phyloP scores from a whole-genome alignment of 2,888 invertebrate species.

The Synanthedon tipuliformis region DNA sequence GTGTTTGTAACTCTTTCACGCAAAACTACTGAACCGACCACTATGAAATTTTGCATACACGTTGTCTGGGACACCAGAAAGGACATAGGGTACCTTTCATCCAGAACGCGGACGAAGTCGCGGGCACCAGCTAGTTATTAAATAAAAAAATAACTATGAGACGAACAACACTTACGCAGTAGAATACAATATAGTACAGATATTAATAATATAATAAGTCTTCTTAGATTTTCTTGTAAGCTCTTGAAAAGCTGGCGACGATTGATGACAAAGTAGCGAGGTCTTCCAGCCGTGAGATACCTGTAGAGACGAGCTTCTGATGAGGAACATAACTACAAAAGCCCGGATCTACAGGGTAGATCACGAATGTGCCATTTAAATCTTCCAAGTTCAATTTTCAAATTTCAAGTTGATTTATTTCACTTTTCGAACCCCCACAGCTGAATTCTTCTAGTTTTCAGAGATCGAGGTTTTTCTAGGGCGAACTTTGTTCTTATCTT shows the following conservation, averaged over 20 bases:
- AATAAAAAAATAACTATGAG: no score
- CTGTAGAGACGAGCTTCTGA: conserved; percentile 99
- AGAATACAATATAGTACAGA: not conserved
- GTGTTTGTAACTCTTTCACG: no score
- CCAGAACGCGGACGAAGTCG: no score
- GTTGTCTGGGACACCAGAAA: no score
- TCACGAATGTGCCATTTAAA: conserved; percentile 89
- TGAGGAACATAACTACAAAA: conserved; percentile 93
- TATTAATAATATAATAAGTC: no score
- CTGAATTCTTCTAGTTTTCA: conserved; percentile 2
- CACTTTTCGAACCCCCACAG: not conserved
- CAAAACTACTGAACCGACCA: no score
- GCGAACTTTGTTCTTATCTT: conserved; percentile 4
- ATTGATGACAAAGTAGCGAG: conserved; percentile 69
- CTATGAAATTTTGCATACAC: no score
- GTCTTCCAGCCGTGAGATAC: conserved; percentile 98
- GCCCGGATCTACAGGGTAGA: conserved; percentile 99
- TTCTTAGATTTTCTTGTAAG: no score
- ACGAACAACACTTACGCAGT: no score
- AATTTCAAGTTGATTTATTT: conserved; percentile 4
- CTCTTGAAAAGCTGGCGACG: not conserved
- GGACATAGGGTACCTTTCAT: no score
- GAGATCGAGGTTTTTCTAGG: conserved; percentile 4
- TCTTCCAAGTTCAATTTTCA: conserved; percentile 11
- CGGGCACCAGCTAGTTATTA: no score